Conservation (phyloP, 2,797 vertebrate genomes). For the Hippocampus kuda region DNA sequence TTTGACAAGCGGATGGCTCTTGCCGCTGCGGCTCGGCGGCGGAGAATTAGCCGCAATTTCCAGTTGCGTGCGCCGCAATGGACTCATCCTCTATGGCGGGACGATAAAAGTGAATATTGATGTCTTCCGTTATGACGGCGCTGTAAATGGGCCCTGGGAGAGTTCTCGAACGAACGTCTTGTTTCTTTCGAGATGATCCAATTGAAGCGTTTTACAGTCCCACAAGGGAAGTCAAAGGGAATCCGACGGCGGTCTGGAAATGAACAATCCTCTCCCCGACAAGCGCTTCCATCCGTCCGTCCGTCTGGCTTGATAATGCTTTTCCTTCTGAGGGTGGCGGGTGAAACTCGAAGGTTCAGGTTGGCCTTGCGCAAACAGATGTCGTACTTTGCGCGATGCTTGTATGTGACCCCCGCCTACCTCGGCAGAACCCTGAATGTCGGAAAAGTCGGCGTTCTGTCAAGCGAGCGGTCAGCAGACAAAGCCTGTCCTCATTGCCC, state of each 20-base stretch:
- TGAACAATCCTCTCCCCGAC: not conserved
- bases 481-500: not conserved
- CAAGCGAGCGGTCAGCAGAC: not conserved
- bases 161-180: not conserved
- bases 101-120: not conserved
- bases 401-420: no score
- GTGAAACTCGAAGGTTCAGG: not conserved
- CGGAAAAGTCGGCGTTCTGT: not conserved
- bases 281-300: not conserved
- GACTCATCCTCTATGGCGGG: not conserved
- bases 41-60: not conserved
- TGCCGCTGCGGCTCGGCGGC: not conserved
- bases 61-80: not conserved
- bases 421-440: no score
- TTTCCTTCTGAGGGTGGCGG: not conserved
- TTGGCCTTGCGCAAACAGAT: no score
- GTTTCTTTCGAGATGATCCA: constrained; percentile 1
- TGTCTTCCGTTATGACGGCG: constrained; percentile 1
- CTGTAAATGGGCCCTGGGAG: not conserved
- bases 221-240: not conserved
- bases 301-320: not conserved
- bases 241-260: not conserved
- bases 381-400: no score
- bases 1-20: not conserved
- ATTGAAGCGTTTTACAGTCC: not conserved